Conservation (phyloP, 2,113 vertebrate genomes). For the Alexandromys fortis region DNA sequence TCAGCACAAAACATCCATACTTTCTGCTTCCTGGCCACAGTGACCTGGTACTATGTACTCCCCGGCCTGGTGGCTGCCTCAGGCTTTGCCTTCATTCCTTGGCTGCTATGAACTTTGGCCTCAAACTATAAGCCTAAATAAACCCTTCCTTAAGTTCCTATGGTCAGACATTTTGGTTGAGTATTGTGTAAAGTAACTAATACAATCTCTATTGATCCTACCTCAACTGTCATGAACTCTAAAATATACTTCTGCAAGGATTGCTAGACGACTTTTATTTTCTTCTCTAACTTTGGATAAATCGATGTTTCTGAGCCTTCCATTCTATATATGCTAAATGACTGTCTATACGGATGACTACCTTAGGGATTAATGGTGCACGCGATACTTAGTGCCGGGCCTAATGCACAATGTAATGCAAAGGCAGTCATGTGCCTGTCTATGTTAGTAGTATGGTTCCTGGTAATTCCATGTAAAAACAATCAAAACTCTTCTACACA, state of each 20-base stretch:
- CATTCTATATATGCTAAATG: conserved; percentile 12
- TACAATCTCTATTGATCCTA: background rate
- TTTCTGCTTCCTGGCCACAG: background rate
- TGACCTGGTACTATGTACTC: background rate
- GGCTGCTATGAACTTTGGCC: background rate
- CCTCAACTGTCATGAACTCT: background rate
- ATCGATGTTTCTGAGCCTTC: conserved; percentile 4
- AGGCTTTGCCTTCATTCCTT: background rate
- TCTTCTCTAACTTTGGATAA: background rate
- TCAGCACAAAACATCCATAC: background rate
- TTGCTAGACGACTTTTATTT: conserved; percentile 19
- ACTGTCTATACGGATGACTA: background rate
- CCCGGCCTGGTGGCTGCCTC: background rate
- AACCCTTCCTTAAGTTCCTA: background rate
- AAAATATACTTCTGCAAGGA: conserved; percentile 11
- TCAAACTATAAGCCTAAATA: background rate
- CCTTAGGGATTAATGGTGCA: conserved; percentile 27
- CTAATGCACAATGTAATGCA: background rate
- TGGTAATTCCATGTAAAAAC: background rate
- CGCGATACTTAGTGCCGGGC: background rate
- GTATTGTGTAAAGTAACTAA: background rate
- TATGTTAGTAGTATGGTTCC: background rate
- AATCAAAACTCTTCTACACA: conserved; percentile 42
- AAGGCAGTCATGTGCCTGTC: background rate
- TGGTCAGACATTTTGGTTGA: background rate